A percentile compares a stretch with the other conserved stretches of the same genome.
Conservation (phyloP, 1,140 invertebrate genomes). For the Philopotamus ludificatus region DNA sequence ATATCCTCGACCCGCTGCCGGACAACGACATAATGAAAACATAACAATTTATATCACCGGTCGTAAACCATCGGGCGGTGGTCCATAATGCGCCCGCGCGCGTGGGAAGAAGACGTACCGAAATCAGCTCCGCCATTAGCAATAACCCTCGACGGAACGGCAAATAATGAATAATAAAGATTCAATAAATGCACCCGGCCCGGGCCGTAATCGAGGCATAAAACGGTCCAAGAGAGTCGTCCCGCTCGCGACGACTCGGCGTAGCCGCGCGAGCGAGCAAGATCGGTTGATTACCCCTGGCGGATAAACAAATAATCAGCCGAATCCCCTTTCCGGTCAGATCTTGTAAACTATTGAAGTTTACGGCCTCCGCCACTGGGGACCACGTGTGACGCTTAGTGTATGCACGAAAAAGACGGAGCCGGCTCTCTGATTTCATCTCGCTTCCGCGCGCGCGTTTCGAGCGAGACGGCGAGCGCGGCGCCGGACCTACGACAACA, state of each 20-base stretch:
- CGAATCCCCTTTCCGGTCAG: conserved; percentile 14
- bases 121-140: conserved; percentile 19
- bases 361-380: conserved; percentile 16
- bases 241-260: no score
- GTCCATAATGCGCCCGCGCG: conserved; percentile 14
- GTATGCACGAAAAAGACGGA: conserved; percentile 31
- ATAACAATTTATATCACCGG: conserved; percentile 37
- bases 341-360: conserved; percentile 38
- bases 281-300: no score
- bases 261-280: conserved; percentile 2
- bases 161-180: conserved; percentile 42
- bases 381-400: neutral
- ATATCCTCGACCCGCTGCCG: no score
- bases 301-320: conserved; percentile 26
- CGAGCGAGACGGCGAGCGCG: conserved; percentile 10
- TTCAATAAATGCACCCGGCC: conserved; percentile 38
- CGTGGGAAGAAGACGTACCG: neutral
- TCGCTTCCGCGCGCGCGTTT: conserved; percentile 7
- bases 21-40: conserved; percentile 42
- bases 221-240: conserved; percentile 30
- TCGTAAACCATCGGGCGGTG: conserved; percentile 22
- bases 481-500: conserved; percentile 30
- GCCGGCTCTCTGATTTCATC: neutral
- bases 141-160: conserved; percentile 30
- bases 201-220: conserved; percentile 38